Percentiles rank a stretch among this genome's conserved stretches.
phyloP scores from a whole-genome alignment of 1,140 invertebrate genomes.

The Drosophila pseudoananassae region DNA sequence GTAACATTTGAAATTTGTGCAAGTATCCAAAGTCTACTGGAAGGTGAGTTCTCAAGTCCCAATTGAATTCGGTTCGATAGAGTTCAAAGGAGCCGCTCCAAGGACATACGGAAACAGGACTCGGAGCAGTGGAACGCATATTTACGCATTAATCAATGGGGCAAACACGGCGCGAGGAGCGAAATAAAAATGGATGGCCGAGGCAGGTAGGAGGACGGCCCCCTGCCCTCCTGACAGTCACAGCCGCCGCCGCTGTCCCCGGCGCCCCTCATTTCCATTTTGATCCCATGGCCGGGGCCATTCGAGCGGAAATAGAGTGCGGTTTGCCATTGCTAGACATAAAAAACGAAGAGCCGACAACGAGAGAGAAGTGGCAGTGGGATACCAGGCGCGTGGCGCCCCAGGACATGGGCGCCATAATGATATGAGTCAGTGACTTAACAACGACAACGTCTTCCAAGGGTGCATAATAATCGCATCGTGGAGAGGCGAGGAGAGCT shows the following conservation, averaged over 20 bases:
- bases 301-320: constrained; percentile 68
- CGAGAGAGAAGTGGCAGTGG: neutral
- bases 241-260: neutral
- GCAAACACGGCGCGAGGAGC: constrained; percentile 50
- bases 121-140: constrained; percentile 58
- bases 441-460: constrained; percentile 37
- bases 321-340: constrained; percentile 49
- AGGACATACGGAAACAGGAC: constrained; percentile 56
- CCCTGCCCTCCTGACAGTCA: neutral
- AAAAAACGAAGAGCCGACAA: constrained; percentile 34
- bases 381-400: constrained; percentile 58
- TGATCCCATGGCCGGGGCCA: constrained; percentile 42
- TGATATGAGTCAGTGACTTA: constrained; percentile 73
- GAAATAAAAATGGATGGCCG: constrained; percentile 37
- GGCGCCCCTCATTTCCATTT: constrained; percentile 38
- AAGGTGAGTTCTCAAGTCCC: constrained; percentile 6
- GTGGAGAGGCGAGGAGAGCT: neutral
- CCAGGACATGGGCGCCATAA: constrained; percentile 68
- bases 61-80: constrained; percentile 15
- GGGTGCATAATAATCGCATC: constrained; percentile 75
- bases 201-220: constrained; percentile 30
- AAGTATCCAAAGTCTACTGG: neutral
- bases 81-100: constrained; percentile 27
- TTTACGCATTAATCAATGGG: constrained; percentile 78
- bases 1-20: neutral